A percentile compares a stretch with the other conserved stretches of the same genome.
Evolutionary conservation across 2,113 vertebrate species (phyloP).

Genomic region (Tylochromis polylepis): DNA sequence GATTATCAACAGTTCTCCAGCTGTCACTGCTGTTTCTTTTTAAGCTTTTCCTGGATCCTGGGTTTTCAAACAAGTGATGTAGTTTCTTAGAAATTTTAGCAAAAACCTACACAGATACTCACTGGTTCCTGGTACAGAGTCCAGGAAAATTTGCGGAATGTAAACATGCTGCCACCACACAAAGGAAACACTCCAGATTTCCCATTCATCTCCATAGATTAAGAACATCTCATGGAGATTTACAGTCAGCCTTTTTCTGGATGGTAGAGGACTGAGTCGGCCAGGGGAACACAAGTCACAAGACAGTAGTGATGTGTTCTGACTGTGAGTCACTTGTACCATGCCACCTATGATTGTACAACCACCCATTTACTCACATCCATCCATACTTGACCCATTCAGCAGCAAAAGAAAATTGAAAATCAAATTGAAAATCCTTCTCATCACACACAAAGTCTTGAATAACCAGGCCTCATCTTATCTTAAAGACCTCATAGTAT

Average conservation of each 20-base stretch:
- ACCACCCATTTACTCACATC: constrained; percentile 9
- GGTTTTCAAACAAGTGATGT: background rate
- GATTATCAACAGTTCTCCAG: constrained; percentile 29
- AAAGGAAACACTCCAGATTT: background rate
- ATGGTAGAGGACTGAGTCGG: background rate
- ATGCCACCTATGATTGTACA: background rate
- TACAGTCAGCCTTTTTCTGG: background rate
- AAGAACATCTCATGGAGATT: background rate
- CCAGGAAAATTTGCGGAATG: constrained; percentile 26
- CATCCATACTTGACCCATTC: background rate
- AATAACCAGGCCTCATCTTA: background rate
- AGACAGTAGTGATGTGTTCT: background rate
- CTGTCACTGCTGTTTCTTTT: background rate
- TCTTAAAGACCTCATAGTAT: background rate
- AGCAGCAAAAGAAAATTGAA: background rate
- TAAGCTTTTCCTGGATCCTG: background rate
- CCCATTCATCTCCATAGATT: background rate
- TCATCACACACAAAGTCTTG: background rate
- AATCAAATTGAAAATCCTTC: background rate
- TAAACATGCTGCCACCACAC: constrained; percentile 38
- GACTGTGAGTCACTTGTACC: constrained; percentile 24
- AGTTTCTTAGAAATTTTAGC: background rate
- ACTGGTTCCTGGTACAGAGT: constrained; percentile 16
- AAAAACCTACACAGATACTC: background rate
- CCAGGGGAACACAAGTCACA: background rate